Base-by-base conservation (phyloP, 2,888 invertebrate genomes). In the Hypena proboscidalis region DNA sequence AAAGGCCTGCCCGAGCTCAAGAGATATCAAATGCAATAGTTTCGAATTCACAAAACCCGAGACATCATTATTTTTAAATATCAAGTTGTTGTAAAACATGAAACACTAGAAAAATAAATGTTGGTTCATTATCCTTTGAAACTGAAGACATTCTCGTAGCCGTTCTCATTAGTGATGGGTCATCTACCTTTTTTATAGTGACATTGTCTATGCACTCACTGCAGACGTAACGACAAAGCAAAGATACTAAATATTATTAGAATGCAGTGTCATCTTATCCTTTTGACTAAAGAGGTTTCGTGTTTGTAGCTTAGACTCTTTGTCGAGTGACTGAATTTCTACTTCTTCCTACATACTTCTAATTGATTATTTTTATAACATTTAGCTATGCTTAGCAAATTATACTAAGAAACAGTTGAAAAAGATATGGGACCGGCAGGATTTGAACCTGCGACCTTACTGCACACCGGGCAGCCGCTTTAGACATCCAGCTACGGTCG, bases 231-330 rank as follows among this genome's bases (percentile, higher is more conserved):
- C 34, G 39, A 26, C 23, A 25, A 9, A 15, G 40, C 33, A 4
- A 40, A 46, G 41, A 33, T 45, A 25, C n/a, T n/a, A n/a, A n/a
- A 45, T 53, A 43, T 52, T 55, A 59, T 38, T 59, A 50, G 48
- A 59, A 59, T 64, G 19, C 56, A 60, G 38, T 53, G 30, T 31
- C n/a, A n/a, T n/a, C 34, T 13, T 59, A 38, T 44, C 44, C 50
- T 37, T 44, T 14, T 36, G 40, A 42, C 33, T 50, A 19, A 36
- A 46, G 36, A 36, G 1, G 27, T 35, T 27, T 31, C 33, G 38
- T 19, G 21, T 27, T 47, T 22, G 31, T 39, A 32, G 35, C 25
- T 31, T 27, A 43, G 27, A 7, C 4, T 8, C 10, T 26, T 35
- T 38, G 29, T 29, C 27, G n/a, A 26, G 15, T 37, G 17, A 17